Percentiles rank a stretch among this genome's conserved stretches.
These are phyloP conservation scores for Gymnodraco acuticeps DNA, from an alignment of 2,797 vertebrate genomes.

Conservation along the genomic window DNA sequence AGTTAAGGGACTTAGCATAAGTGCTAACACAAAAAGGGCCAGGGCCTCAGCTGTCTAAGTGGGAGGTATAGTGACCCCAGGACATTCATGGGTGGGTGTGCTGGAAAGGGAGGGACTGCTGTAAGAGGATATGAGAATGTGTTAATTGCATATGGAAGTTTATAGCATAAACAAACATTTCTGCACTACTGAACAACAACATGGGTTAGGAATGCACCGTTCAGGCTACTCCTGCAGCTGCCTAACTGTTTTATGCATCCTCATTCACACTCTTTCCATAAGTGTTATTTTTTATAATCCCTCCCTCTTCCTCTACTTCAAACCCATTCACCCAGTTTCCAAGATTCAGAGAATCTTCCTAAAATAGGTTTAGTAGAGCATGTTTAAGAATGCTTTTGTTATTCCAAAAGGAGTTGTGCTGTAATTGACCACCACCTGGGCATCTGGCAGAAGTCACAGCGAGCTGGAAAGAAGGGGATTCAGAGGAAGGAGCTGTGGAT, in stretches of 20 bases:
- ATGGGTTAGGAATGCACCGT: constrained; percentile 57
- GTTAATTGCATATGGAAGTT: constrained; percentile 74
- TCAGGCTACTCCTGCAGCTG: constrained; percentile 50
- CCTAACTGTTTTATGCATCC: constrained; percentile 55
- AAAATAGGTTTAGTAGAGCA: constrained; percentile 70
- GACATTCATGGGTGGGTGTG: constrained; percentile 60
- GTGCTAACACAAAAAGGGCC: constrained; percentile 64
- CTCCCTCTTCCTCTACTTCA: constrained; percentile 10
- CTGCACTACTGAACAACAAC: constrained; percentile 64
- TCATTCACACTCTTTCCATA: constrained; percentile 51
- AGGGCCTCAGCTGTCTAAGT: constrained; percentile 64
- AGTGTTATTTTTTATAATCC: constrained; percentile 43
- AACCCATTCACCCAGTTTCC: constrained; percentile 71
- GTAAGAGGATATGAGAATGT: constrained; percentile 51
- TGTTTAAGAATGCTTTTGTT: constrained; percentile 78
- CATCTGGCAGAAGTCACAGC: constrained; percentile 76
- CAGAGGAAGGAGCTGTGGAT: constrained; percentile 53
- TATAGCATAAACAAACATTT: constrained; percentile 66
- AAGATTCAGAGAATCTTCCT: constrained; percentile 63
- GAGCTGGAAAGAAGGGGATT: constrained; percentile 51
- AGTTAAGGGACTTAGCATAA: constrained; percentile 60
- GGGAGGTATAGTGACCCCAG: constrained; percentile 70
- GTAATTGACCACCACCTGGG: constrained; percentile 83
- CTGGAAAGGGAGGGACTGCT: constrained; percentile 55
- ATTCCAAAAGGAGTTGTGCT: constrained; percentile 75